phyloP scores from a whole-genome alignment of 2,113 vertebrate species.

The Peromyscus maniculatus region DNA sequence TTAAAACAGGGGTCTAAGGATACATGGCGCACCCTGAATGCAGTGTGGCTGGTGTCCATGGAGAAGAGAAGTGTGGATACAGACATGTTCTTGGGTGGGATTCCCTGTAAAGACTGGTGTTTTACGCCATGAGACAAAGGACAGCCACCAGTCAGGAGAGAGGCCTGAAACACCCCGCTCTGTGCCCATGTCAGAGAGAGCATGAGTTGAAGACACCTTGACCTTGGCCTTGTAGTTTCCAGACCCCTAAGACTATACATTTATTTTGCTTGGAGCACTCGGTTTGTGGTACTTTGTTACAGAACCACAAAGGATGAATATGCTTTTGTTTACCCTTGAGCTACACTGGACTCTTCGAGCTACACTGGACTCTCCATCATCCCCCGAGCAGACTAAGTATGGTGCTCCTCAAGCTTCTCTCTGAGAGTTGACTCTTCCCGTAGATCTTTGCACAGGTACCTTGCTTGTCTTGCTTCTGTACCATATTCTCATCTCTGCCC shows the following conservation, averaged over 20 bases:
- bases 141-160: background rate
- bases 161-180: background rate
- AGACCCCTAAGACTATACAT: background rate
- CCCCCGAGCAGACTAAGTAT: background rate
- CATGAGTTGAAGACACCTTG: background rate
- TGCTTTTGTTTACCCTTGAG: background rate
- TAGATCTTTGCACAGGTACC: rapidly evolving
- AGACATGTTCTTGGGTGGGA: background rate
- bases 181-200: background rate
- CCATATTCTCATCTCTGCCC: background rate
- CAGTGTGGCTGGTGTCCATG: background rate
- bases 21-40: background rate
- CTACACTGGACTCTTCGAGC: background rate
- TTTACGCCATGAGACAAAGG: background rate
- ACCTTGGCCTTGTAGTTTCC: background rate
- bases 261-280: background rate
- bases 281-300: background rate
- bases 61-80: background rate
- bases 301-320: background rate
- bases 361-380: background rate
- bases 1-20: background rate
- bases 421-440: rapidly evolving
- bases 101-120: background rate
- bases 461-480: rapidly evolving
- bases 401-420: background rate